phyloP scores from a whole-genome alignment of 1,140 invertebrate genomes.

The Idris sp. region DNA sequence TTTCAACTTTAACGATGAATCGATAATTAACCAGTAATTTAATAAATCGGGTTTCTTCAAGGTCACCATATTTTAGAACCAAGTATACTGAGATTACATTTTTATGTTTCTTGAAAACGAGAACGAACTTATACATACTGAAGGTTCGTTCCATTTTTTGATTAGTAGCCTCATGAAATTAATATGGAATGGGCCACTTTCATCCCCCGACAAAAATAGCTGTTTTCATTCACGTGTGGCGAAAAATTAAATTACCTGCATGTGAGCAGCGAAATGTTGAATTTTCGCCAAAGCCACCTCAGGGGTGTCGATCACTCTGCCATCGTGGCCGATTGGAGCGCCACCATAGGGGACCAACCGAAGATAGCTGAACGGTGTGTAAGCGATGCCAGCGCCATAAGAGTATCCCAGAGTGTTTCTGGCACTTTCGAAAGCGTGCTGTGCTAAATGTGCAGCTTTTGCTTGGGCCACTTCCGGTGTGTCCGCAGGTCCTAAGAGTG shows the following conservation, averaged over 20 bases:
- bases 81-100: no score
- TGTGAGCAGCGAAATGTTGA: slow-evolving; percentile 80
- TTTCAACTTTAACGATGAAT: no score
- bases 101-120: no score
- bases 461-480: slow-evolving; percentile 81
- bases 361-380: slow-evolving; percentile 37
- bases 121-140: no score
- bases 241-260: slow-evolving; percentile 53
- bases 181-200: no score
- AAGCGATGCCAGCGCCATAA: slow-evolving; percentile 56
- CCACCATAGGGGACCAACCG: slow-evolving; percentile 55
- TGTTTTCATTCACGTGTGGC: no score
- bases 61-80: no score
- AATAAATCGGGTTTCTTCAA: no score
- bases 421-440: slow-evolving; percentile 69
- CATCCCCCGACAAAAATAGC: no score
- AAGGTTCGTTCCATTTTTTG: no score
- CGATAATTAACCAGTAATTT: no score
- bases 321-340: slow-evolving; percentile 77
- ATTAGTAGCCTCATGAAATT: no score
- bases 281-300: slow-evolving; percentile 82
- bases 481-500: slow-evolving; percentile 72
- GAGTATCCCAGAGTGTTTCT: slow-evolving; percentile 67
- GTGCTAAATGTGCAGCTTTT: slow-evolving; percentile 78
- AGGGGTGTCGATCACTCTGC: slow-evolving; percentile 80